Evolutionary conservation across 1,140 invertebrate genomes (phyloP), one percentile per base, ranked within the genome.

Genomic region (Temnothorax curvispinosus): DNA sequence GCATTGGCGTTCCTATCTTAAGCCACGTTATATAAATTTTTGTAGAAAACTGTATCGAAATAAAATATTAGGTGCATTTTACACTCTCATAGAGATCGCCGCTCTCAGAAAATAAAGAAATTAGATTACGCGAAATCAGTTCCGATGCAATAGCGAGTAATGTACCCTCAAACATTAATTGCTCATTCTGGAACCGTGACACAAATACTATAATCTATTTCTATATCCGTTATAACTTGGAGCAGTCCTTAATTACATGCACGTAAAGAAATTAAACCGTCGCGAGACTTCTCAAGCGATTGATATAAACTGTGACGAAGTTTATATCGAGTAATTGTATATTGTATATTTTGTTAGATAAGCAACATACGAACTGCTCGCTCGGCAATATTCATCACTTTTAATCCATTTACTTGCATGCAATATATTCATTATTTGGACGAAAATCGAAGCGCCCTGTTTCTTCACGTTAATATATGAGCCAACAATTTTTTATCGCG

Each of bases 391-490:
- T 13, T 18, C 6, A 18, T 47, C 9, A 47, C 44, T 41, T 41
- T 38, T 18, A 1, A 21, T 27, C 44, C 3, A 67, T 67, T 32
- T 35, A 62, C 32, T 67, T 67, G 13, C 5, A 77, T 67, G 13
- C 5, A 77, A 21, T 35, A 11, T 44, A 50, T 52, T 67, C 11
- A 67, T 21, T 15, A 15, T 32, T 27, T 21, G 3, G 7, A 13
- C 32, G n/a, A 13, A 67, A 71, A 71, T 44, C 11, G 27, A 50
- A 41, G n/a, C 32, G 15, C 58, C 75, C 76, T 71, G 52, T 89
- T 89, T 56, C 75, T 60, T 62, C 4, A 18, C 38, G 44, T 89
- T 78, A 78, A 13, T 74, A 13, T 74, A 18, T 9, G 7, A 60
- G 18, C 78, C 67, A 38, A 18, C 38, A 38, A 82, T 82, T 27